These are phyloP conservation scores for Gymnothorax reevesii DNA, from an alignment of 2,797 vertebrate genomes.

Conservation along the genomic window DNA sequence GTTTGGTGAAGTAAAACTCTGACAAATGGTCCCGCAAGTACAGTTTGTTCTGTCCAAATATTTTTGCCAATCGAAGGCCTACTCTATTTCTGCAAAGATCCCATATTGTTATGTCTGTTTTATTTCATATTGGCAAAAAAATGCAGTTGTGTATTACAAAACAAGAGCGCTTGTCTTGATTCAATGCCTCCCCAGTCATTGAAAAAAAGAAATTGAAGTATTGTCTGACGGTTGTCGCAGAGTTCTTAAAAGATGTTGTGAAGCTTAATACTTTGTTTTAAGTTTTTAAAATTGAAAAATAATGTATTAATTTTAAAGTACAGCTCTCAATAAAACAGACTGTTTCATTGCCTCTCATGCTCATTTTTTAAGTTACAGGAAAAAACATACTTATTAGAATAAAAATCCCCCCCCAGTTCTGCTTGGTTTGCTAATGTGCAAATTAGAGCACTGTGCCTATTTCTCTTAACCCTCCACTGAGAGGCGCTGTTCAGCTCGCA, in stretches of 20 bases:
- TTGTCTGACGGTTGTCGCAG: not conserved
- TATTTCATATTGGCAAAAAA: not conserved
- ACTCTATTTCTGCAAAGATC: not conserved
- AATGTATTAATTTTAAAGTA: too few relatives aligned
- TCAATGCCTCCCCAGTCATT: not conserved
- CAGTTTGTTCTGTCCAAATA: not conserved
- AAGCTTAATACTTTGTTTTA: not conserved
- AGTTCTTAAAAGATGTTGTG: not conserved
- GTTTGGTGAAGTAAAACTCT: not conserved
- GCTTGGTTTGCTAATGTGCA: not conserved
- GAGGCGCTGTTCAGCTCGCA: constrained; percentile 64
- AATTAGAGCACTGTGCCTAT: not conserved
- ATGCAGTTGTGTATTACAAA: not conserved
- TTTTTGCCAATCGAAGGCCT: not conserved
- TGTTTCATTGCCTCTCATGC: too few relatives aligned
- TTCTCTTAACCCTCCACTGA: constrained; percentile 43
- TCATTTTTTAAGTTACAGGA: too few relatives aligned
- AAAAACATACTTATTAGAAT: too few relatives aligned
- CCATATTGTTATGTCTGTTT: not conserved
- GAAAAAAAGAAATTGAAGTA: not conserved
- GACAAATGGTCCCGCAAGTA: too few relatives aligned
- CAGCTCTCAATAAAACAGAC: too few relatives aligned
- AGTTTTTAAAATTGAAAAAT: too few relatives aligned
- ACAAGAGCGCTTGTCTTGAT: not conserved
- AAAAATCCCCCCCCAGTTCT: constrained; percentile 26